Percentiles rank a stretch among this genome's conserved stretches.
phyloP scores from a whole-genome alignment of 1,140 invertebrate species.

The Orussus abietinus region DNA sequence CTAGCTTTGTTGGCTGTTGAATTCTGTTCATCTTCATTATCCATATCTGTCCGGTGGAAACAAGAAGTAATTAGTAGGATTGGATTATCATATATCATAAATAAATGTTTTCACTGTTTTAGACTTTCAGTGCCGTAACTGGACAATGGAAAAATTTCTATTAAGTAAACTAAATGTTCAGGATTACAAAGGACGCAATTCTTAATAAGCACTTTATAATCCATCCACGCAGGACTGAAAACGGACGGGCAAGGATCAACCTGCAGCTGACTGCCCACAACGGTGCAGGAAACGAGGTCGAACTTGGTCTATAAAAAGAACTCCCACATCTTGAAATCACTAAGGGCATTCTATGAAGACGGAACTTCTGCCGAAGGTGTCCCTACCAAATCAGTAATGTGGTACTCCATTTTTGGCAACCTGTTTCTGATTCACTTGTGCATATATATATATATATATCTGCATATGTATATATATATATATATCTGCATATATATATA shows the following conservation, averaged over 20 bases:
- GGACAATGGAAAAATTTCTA: too few relatives aligned
- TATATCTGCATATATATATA: background rate
- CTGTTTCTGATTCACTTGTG: background rate
- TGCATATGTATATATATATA: background rate
- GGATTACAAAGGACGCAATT: too few relatives aligned
- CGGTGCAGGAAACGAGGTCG: constrained; percentile 6
- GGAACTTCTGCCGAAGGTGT: background rate
- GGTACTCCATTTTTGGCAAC: background rate
- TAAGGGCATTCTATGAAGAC: background rate
- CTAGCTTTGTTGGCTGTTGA: constrained; percentile 24
- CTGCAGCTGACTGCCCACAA: background rate
- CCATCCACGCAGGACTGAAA: too few relatives aligned
- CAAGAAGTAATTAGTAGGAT: too few relatives aligned
- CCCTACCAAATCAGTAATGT: background rate
- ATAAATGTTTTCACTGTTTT: too few relatives aligned
- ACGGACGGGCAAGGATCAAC: background rate
- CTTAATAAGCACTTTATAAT: too few relatives aligned
- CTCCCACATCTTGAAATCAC: background rate
- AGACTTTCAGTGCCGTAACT: too few relatives aligned
- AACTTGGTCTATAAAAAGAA: constrained; percentile 8
- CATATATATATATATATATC: background rate
- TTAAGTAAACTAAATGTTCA: too few relatives aligned
- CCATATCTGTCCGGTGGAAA: too few relatives aligned
- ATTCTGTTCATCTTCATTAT: constrained; percentile 34
- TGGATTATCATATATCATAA: too few relatives aligned